Percentiles rank a stretch among this genome's conserved stretches.
phyloP scores from a whole-genome alignment of 2,888 invertebrate species.

The Aporophyla nigra region DNA sequence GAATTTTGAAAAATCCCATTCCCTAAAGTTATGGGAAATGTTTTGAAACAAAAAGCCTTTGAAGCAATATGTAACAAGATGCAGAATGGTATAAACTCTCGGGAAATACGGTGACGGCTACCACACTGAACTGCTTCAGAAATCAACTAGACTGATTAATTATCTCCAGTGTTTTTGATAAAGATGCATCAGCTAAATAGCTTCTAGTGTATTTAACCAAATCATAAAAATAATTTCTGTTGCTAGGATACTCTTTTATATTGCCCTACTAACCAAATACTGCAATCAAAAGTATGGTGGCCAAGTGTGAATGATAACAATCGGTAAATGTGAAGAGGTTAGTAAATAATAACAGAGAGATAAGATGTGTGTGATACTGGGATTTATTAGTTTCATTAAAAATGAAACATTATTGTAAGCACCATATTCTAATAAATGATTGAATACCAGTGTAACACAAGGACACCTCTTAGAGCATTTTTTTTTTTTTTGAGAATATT shows the following conservation, averaged over 20 bases:
- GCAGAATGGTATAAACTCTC: no score
- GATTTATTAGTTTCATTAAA: slow-evolving; percentile 12
- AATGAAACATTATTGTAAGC: background rate
- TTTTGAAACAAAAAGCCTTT: no score
- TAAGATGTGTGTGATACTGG: slow-evolving; percentile 22
- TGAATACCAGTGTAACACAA: background rate
- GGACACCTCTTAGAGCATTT: background rate
- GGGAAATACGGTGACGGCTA: no score
- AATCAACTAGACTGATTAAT: no score
- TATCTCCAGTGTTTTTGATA: no score
- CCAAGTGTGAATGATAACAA: slow-evolving; percentile 11
- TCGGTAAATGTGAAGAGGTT: slow-evolving; percentile 10
- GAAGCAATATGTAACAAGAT: no score
- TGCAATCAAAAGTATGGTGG: background rate
- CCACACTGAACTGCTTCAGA: no score
- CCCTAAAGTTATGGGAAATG: no score
- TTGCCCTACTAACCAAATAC: background rate
- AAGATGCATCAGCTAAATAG: no score
- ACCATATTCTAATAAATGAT: background rate
- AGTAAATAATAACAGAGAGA: slow-evolving; percentile 31
- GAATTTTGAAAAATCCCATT: no score
- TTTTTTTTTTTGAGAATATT: background rate
- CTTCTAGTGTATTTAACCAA: no score
- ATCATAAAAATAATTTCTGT: background rate
- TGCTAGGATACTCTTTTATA: background rate